Evolutionary conservation across 92 coral and sea anemone genomes (phyloP).

Genomic region (Epizoanthus scotinus): DNA sequence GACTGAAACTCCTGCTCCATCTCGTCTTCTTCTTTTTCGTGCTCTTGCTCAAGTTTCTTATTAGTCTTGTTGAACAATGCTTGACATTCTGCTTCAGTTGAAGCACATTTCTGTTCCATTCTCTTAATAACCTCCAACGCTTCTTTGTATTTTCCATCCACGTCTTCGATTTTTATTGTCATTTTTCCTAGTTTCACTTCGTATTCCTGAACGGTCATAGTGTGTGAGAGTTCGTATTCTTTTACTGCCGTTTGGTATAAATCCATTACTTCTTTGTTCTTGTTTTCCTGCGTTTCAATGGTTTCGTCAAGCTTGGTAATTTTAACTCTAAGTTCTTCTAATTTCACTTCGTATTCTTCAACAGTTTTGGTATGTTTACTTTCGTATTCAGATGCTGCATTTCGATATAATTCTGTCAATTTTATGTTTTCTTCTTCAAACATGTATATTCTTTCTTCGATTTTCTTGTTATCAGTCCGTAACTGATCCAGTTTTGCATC

Average conservation of each 20-base stretch:
- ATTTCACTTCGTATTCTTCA: background rate
- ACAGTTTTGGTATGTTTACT: background rate
- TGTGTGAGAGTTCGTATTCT: background rate
- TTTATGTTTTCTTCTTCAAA: background rate
- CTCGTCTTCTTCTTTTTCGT: too few species aligned
- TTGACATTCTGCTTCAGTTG: too few species aligned
- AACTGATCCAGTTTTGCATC: constrained; percentile 8
- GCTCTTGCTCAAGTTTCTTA: too few species aligned
- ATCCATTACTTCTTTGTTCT: background rate
- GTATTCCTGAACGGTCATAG: background rate
- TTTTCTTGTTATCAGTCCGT: background rate
- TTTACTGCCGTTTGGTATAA: background rate
- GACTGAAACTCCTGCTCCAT: too few species aligned
- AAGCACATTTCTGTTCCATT: too few species aligned
- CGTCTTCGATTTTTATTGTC: too few species aligned
- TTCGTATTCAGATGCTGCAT: constrained; percentile 4
- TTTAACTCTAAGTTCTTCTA: background rate
- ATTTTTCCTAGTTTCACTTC: too few species aligned
- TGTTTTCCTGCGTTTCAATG: background rate
- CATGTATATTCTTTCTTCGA: background rate
- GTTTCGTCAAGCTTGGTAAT: background rate
- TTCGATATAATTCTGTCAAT: constrained; percentile 1
- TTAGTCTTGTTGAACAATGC: too few species aligned
- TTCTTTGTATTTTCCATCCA: too few species aligned
- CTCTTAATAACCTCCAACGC: too few species aligned